A percentile compares a stretch with the other conserved stretches of the same genome.
These are phyloP conservation scores for Andrena bicolor DNA, from an alignment of 2,888 invertebrate species.

Conservation along the genomic window DNA sequence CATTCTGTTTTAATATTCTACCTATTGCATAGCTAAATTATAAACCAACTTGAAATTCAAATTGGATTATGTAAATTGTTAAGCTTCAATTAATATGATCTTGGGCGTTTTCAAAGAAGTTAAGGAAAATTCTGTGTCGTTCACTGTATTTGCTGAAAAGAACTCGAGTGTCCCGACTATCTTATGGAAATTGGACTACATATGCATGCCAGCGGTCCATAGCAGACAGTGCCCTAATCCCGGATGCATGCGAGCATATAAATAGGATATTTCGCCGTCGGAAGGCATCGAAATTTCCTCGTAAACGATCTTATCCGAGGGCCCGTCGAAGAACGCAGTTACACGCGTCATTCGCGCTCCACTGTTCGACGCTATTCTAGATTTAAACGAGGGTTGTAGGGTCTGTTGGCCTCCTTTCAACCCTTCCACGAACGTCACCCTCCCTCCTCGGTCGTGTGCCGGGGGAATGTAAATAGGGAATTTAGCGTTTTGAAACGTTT, in stretches of 20 bases:
- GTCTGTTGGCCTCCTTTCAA: conserved; percentile 13
- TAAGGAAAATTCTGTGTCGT: not conserved
- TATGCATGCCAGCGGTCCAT: not conserved
- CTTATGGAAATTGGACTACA: conserved; percentile 1
- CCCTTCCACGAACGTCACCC: conserved; percentile 37
- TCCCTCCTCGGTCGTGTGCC: conserved; percentile 64
- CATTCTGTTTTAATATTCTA: not conserved
- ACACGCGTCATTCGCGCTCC: conserved; percentile 44
- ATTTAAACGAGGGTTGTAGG: conserved; percentile 32
- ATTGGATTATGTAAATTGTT: too few species aligned
- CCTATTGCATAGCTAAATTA: too few species aligned
- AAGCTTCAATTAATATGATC: too few species aligned
- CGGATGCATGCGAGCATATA: conserved; percentile 62
- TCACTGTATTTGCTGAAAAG: not conserved
- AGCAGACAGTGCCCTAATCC: conserved; percentile 37
- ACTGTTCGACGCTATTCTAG: conserved; percentile 51
- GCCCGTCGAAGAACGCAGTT: conserved; percentile 27
- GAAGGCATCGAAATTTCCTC: conserved; percentile 41
- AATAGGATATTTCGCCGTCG: conserved; percentile 67
- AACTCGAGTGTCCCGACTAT: not conserved
- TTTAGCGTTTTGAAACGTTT: conserved; percentile 73
- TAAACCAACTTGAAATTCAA: not conserved
- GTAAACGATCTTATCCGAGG: conserved; percentile 29
- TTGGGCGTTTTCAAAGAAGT: too few species aligned
- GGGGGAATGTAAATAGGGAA: conserved; percentile 79